Percentiles rank a stretch among this genome's conserved stretches.
These are phyloP conservation scores for Pseudolaguvia tuberculata DNA, from an alignment of 2,113 vertebrate genomes.

Conservation along the genomic window DNA sequence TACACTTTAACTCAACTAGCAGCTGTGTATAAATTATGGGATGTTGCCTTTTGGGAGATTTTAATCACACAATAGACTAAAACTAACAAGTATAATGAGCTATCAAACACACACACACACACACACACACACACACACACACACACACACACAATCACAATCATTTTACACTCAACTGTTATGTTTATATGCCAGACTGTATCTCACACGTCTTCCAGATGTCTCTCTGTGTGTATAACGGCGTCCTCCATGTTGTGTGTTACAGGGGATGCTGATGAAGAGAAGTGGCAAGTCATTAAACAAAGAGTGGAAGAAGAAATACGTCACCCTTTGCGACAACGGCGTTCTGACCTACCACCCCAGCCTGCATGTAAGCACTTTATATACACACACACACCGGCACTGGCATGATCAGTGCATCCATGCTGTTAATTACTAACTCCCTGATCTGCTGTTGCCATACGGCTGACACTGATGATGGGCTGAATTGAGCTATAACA, in stretches of 20 bases:
- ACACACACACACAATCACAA: too few species aligned
- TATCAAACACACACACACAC: too few species aligned
- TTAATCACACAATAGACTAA: too few species aligned
- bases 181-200: too few species aligned
- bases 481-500: conserved; percentile 56
- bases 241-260: neutral
- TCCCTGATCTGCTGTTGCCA: conserved; percentile 58
- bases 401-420: conserved; percentile 14
- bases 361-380: conserved; percentile 84
- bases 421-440: conserved; percentile 56
- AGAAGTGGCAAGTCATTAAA: conserved; percentile 91
- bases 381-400: conserved; percentile 11
- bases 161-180: too few species aligned
- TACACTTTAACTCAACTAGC: too few species aligned
- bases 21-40: too few species aligned
- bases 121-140: too few species aligned
- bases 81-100: too few species aligned
- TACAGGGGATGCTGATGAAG: conserved; percentile 91
- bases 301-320: conserved; percentile 99
- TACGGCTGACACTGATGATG: conserved; percentile 54
- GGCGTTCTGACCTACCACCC: conserved; percentile 95
- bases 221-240: neutral
- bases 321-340: conserved; percentile 91
- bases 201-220: too few species aligned
- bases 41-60: too few species aligned